These are phyloP conservation scores for Protonibea diacanthus DNA, from an alignment of 2,797 vertebrate genomes.

Conservation along the genomic window DNA sequence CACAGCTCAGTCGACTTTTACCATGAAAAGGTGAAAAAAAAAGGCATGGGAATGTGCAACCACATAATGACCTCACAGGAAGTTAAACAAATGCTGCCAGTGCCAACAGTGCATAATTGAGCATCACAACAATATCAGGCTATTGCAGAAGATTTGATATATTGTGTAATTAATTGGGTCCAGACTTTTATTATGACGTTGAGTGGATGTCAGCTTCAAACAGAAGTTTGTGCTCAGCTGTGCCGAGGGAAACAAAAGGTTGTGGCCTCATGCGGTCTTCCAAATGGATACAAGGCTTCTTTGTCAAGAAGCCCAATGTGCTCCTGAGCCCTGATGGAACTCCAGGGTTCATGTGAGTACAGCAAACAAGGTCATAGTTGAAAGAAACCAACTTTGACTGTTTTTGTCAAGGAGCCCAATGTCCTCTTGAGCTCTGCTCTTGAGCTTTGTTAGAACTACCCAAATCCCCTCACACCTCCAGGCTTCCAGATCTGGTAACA, in stretches of 20 bases:
- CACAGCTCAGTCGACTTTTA: not conserved
- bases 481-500: slow-evolving; percentile 18
- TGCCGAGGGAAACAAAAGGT: slow-evolving; percentile 68
- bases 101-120: slow-evolving; percentile 46
- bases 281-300: slow-evolving; percentile 73
- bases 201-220: slow-evolving; percentile 61
- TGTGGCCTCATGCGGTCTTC: slow-evolving; percentile 61
- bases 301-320: slow-evolving; percentile 74
- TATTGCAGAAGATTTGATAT: slow-evolving; percentile 48
- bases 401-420: slow-evolving; percentile 72
- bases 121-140: slow-evolving; percentile 24
- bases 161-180: slow-evolving; percentile 67
- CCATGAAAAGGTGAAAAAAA: slow-evolving; percentile 11
- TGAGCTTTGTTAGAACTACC: slow-evolving; percentile 50
- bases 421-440: slow-evolving; percentile 37
- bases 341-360: slow-evolving; percentile 63
- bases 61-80: slow-evolving; percentile 25
- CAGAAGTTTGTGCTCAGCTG: slow-evolving; percentile 48
- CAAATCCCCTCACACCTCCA: slow-evolving; percentile 43
- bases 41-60: slow-evolving; percentile 36
- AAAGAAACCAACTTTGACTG: slow-evolving; percentile 26
- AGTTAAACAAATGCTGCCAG: not conserved
- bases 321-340: slow-evolving; percentile 60
- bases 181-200: slow-evolving; percentile 54
- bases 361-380: slow-evolving; percentile 37